These are phyloP conservation scores for Gymnobelideus leadbeateri DNA, from an alignment of 2,113 vertebrate species.

Conservation along the genomic window DNA sequence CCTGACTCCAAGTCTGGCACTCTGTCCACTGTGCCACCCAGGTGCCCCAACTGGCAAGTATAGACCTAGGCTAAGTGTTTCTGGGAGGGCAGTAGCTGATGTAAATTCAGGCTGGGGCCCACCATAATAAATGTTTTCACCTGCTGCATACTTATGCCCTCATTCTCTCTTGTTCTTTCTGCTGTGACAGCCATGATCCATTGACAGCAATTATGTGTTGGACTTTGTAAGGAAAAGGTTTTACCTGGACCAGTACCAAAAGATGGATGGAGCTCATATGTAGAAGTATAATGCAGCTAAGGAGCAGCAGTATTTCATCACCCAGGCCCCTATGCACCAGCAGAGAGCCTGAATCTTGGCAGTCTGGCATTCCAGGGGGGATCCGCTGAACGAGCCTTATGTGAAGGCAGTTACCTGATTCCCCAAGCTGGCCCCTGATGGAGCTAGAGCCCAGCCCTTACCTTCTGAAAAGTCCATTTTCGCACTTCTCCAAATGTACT, in stretches of 20 bases:
- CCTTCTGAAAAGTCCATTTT: background rate
- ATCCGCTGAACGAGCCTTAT: background rate
- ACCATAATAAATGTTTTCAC: background rate
- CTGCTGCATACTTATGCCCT: background rate
- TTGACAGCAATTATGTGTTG: background rate
- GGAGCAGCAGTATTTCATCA: background rate
- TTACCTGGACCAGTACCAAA: background rate
- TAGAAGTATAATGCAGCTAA: background rate
- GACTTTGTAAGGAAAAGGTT: background rate
- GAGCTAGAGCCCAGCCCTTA: background rate
- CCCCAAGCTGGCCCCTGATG: background rate
- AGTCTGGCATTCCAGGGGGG: background rate
- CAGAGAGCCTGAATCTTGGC: background rate
- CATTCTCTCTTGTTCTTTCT: background rate
- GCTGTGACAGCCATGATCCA: slow-evolving; percentile 1
- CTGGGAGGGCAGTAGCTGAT: background rate
- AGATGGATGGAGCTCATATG: background rate
- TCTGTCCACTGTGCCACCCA: background rate
- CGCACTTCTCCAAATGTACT: background rate
- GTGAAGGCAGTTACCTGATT: background rate
- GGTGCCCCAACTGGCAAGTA: too few relatives aligned
- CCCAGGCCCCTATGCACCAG: background rate
- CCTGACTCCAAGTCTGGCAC: background rate
- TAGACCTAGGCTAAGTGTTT: background rate
- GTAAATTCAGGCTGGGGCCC: background rate